Evolutionary conservation across 2,113 vertebrate genomes (phyloP).

Genomic region (Capricornis sumatraensis): DNA sequence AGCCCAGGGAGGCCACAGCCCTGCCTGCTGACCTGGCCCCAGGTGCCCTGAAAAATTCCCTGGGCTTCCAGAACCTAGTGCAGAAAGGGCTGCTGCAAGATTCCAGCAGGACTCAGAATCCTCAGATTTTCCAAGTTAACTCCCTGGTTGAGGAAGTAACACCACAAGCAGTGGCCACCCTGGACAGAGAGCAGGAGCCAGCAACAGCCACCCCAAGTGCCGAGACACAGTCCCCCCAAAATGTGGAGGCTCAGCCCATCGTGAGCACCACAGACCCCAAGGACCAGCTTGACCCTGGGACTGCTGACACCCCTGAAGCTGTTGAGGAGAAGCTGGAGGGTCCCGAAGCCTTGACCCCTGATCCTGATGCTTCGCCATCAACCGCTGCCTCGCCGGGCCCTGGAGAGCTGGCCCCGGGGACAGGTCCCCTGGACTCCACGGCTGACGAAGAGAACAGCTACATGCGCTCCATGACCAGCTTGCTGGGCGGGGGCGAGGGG

Average conservation of each 20-base stretch:
- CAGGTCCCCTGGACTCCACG: not conserved
- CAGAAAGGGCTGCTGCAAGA: not conserved
- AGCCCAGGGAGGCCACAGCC: not conserved
- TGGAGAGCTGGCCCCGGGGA: accelerated
- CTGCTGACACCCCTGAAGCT: accelerated
- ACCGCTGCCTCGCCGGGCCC: accelerated
- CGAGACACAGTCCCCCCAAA: not conserved
- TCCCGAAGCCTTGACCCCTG: accelerated
- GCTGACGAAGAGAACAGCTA: not conserved
- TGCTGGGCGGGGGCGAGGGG: constrained; percentile 41
- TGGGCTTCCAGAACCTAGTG: not conserved
- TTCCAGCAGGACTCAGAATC: accelerated
- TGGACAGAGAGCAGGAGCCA: not conserved
- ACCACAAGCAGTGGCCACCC: accelerated
- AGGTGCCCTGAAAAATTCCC: accelerated
- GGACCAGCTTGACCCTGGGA: not conserved
- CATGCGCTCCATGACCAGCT: constrained; percentile 58
- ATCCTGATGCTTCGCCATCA: accelerated
- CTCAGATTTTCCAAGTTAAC: not conserved
- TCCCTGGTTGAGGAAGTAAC: not conserved
- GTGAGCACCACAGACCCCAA: accelerated
- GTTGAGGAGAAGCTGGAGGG: not conserved
- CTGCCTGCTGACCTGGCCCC: accelerated
- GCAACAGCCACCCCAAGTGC: accelerated
- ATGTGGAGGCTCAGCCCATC: accelerated